Percentiles rank a stretch among this genome's conserved stretches.
phyloP scores from a whole-genome alignment of 2,888 invertebrate genomes.

The Noctua janthina region DNA sequence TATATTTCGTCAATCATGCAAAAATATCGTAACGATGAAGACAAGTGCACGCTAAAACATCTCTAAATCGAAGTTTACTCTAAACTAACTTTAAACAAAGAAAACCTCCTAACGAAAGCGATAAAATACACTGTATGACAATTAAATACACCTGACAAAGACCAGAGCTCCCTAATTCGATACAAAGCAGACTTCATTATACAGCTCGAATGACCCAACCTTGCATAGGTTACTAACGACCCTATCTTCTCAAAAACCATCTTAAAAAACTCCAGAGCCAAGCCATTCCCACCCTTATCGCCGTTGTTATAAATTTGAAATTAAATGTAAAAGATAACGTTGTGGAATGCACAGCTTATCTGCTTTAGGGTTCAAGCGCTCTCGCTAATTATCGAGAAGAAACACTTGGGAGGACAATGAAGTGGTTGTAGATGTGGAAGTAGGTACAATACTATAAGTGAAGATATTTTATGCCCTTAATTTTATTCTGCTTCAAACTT shows the following conservation, averaged over 20 bases:
- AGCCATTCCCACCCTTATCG: conserved; percentile 60
- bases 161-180: conserved; percentile 58
- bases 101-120: background rate
- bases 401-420: conserved; percentile 65
- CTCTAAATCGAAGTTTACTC: background rate
- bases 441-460: conserved; percentile 27
- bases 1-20: background rate
- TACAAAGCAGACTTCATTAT: conserved; percentile 66
- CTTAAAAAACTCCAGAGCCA: conserved; percentile 31
- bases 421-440: conserved; percentile 29
- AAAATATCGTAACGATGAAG: background rate
- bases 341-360: conserved; percentile 76
- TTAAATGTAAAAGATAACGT: conserved; percentile 67
- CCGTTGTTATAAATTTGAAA: conserved; percentile 59
- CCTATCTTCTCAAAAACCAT: conserved; percentile 48
- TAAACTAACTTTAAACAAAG: background rate
- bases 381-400: conserved; percentile 81
- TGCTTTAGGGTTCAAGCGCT: conserved; percentile 76
- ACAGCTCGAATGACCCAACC: conserved; percentile 63
- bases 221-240: conserved; percentile 70
- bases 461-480: background rate
- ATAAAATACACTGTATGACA: conserved; percentile 10
- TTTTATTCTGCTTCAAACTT: background rate
- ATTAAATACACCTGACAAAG: conserved; percentile 51
- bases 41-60: background rate